Evolutionary conservation across 1,140 invertebrate species (phyloP).

Genomic region (Helicorthomorpha holstii): DNA sequence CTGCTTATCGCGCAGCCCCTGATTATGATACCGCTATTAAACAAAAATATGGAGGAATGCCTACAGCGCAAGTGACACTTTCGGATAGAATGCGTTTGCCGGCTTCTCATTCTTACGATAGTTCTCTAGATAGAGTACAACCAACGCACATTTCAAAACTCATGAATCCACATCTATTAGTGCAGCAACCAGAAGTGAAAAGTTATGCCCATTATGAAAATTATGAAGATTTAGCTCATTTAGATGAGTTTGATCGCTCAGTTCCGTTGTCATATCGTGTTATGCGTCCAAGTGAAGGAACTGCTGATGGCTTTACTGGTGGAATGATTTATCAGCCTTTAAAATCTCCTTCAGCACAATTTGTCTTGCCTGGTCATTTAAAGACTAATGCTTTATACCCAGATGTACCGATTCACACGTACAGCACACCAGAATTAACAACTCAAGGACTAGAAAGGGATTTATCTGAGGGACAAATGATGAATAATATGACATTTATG

Average conservation of each 20-base stretch:
- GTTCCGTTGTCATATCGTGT: background rate
- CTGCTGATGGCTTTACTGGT: background rate
- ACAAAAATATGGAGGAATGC: conserved; percentile 29
- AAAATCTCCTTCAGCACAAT: background rate
- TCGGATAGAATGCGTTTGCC: background rate
- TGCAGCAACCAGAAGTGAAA: background rate
- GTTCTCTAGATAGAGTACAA: background rate
- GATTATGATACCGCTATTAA: conserved; percentile 87
- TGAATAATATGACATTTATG: conserved; percentile 10
- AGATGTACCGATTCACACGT: conserved; percentile 14
- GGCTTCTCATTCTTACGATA: background rate
- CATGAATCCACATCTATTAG: background rate
- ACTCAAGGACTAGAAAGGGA: conserved; percentile 12
- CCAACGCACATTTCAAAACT: background rate
- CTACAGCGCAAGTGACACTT: conserved; percentile 21
- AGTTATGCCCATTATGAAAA: conserved; percentile 13
- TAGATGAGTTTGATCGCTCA: background rate
- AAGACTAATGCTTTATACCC: too few species aligned
- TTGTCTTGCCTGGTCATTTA: background rate
- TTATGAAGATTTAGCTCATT: conserved; percentile 13
- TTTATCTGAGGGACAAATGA: background rate
- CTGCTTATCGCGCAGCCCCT: conserved; percentile 75
- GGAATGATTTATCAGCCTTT: background rate
- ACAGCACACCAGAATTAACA: conserved; percentile 32
- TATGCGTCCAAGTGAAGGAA: background rate